These are phyloP conservation scores for Heterocephalus glaber DNA, from an alignment of 2,113 vertebrate species.

Conservation along the genomic window DNA sequence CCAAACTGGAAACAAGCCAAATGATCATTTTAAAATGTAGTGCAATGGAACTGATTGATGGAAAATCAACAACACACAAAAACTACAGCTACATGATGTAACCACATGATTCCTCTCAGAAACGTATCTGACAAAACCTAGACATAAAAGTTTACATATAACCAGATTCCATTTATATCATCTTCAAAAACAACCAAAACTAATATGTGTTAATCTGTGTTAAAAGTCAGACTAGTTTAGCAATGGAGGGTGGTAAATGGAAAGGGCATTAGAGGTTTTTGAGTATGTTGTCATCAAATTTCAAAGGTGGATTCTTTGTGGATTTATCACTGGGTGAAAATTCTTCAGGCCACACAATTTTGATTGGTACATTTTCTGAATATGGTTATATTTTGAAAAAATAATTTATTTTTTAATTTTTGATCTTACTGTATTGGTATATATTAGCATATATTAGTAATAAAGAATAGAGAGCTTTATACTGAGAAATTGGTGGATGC, in stretches of 20 bases:
- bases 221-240: background rate
- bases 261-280: background rate
- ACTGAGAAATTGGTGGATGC: no score
- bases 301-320: background rate
- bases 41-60: background rate
- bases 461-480: background rate
- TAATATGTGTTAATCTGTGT: background rate
- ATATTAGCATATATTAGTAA: background rate
- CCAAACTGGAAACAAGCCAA: background rate
- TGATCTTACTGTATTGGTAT: background rate
- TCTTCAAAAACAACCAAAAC: background rate
- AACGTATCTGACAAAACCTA: background rate
- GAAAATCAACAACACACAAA: background rate
- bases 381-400: background rate
- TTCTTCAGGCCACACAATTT: background rate
- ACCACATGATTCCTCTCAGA: background rate
- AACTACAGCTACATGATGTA: background rate
- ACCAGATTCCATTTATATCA: background rate
- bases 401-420: slow-evolving; percentile 4
- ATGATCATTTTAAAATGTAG: background rate
- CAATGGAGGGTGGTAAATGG: background rate
- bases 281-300: background rate
- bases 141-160: background rate
- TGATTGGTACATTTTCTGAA: background rate
- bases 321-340: background rate